Base-by-base conservation (phyloP, 2,888 invertebrate genomes). In the Platerodrilus igneus region DNA sequence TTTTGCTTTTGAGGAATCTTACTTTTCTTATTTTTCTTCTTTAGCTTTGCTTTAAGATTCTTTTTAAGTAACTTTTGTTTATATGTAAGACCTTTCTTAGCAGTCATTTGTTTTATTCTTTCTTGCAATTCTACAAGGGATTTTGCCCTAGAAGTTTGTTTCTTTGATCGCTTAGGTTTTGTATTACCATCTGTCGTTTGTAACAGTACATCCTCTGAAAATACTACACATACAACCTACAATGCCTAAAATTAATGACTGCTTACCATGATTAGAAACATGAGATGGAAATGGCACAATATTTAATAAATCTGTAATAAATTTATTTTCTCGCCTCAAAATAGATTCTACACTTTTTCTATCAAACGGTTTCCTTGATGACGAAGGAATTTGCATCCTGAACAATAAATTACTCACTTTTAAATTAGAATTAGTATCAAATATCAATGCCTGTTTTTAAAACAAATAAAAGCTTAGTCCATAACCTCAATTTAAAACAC, bases 1-100 rank as follows among this genome's bases (percentile, higher is more conserved):
- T 77, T 67, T 52, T 81, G 77, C n/a, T n/a, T n/a, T n/a, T n/a
- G n/a, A n/a, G n/a, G n/a, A n/a, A 48, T 74, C 75, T 52, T 73
- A 76, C 54, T 79, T 80, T 2, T 72, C 70, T 58, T 46, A 21
- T 36, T 34, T 37, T 81, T 81, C 54, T 82, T 83, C 51, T 78
- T 81, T 37, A 84, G 63, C 61, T 77, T 76, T 56, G 78, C 83
- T 51, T 75, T 79, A 21, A 84, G 63, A 48, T 75, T 77, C 57
- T 83, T 83, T 56, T 81, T 85, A 1, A 74, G 64, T 32, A 82
- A 60, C 66, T 79, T 82, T 39, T 76, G 78, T 64, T 81, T 82
- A 29, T 83, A 74, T 36, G 74, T 75, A 31, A 78, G 70, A 38
- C 75, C 78, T 47, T 76, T 76, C 47, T 75, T 73, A 5, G 77